These are phyloP conservation scores for Drosophila pegasa DNA, from an alignment of 2,888 invertebrate genomes.

Conservation along the genomic window DNA sequence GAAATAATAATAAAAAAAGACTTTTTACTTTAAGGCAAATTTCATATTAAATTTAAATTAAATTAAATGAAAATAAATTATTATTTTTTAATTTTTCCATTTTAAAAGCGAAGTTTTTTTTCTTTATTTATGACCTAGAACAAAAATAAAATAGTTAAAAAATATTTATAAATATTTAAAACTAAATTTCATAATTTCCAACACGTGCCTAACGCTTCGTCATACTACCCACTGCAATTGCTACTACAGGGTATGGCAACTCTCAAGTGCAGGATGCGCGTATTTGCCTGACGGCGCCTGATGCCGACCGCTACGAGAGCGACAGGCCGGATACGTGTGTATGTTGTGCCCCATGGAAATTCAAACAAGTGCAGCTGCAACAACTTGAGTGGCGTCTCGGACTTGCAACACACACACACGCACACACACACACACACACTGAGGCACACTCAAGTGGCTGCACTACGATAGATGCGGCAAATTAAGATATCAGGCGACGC, in stretches of 20 bases:
- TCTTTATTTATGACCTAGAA: too few relatives aligned
- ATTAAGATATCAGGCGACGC: conserved; percentile 80
- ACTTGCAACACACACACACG: conserved; percentile 2
- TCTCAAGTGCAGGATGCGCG: conserved; percentile 75
- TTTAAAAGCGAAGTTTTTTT: too few relatives aligned
- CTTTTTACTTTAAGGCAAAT: too few relatives aligned
- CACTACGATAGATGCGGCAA: conserved; percentile 67
- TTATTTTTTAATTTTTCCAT: too few relatives aligned
- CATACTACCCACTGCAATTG: not conserved
- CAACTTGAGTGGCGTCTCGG: conserved; percentile 61
- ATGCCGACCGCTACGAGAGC: conserved; percentile 32
- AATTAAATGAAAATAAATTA: not conserved
- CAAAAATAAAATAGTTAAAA: not conserved
- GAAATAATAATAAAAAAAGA: too few relatives aligned
- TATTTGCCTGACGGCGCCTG: conserved; percentile 65
- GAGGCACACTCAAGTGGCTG: conserved; percentile 48
- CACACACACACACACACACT: not conserved
- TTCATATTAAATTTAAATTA: too few relatives aligned
- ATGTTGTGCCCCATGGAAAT: conserved; percentile 54
- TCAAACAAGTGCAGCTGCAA: conserved; percentile 78
- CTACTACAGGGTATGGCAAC: conserved; percentile 37
- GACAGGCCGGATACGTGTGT: conserved; percentile 69
- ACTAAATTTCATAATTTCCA: not conserved
- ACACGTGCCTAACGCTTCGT: not conserved
- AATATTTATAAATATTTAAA: not conserved